Evolutionary conservation across 2,888 invertebrate species (phyloP), one percentile per base, ranked within the genome.

Genomic region (Heliconius sara): DNA sequence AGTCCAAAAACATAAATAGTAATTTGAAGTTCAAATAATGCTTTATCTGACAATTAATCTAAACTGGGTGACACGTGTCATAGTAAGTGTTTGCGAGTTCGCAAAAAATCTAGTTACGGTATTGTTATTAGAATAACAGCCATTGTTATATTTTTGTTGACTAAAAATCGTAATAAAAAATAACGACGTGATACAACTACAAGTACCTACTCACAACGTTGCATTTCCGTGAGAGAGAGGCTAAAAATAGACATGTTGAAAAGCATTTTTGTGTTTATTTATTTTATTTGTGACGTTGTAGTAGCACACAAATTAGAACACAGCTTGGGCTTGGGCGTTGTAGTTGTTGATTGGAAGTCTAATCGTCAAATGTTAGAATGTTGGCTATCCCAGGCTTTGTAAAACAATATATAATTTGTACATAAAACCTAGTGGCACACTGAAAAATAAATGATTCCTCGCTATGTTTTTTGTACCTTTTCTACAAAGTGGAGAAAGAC

Each of bases 241-340:
- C 67, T 68, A 68, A 39, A 68, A 68, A 68, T 68, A 39, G 39
- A 13, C 67, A 12, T 39, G n/a, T 68, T 68, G 39, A 68, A 34
- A 68, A 39, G n/a, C 5, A 67, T 19, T 66, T 66, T 66, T 66
- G 27, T 27, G 66, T 19, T 66, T 68, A 67, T 67, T 67, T 67
- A 22, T 19, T 52, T 52, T 52, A 52, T 52, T 68, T 68, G 13
- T 68, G 66, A 66, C 9, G 25, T 30, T 66, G 3, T 27, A 30
- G 27, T 30, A 65, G 65, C 27, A 19, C 19, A 66, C 16, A 5
- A 47, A 52, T 52, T 52, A 19, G 27, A 27, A 19, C 6, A 27
- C 1, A 66, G 16, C 16, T 7, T 16, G 27, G 27, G 27, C 19
- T 66, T 66, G 27, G 16, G 16, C 66, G 30, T 27, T 27, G 16